These are phyloP conservation scores for Bombus huntii DNA, from an alignment of 1,140 invertebrate genomes.

Conservation along the genomic window DNA sequence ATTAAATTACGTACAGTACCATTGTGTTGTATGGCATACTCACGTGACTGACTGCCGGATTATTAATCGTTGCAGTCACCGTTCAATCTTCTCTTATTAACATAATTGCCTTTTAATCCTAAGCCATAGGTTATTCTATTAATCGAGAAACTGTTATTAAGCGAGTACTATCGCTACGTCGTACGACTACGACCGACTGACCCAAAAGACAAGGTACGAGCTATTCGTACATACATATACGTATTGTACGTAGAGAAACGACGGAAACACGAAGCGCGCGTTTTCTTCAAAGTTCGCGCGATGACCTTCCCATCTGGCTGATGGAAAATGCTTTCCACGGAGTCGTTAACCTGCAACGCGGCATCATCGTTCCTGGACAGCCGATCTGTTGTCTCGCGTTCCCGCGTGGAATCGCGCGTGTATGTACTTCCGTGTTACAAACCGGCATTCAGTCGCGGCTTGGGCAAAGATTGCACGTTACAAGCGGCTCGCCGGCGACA, in stretches of 20 bases:
- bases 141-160: constrained; percentile 12
- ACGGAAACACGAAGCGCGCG: neutral
- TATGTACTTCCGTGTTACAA: constrained; percentile 73
- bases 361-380: constrained; percentile 69
- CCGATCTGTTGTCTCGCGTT: constrained; percentile 65
- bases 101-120: constrained; percentile 47
- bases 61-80: constrained; percentile 32
- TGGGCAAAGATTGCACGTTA: constrained; percentile 52
- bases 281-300: neutral
- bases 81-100: constrained; percentile 47
- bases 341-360: constrained; percentile 66
- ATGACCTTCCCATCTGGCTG: constrained; percentile 38
- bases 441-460: constrained; percentile 62
- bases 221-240: neutral
- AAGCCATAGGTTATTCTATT: constrained; percentile 1
- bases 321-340: constrained; percentile 58
- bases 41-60: constrained; percentile 9
- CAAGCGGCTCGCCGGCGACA: constrained; percentile 54
- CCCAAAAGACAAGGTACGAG: neutral
- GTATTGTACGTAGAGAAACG: neutral
- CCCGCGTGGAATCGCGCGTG: constrained; percentile 36
- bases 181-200: neutral
- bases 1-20: constrained; percentile 31
- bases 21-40: constrained; percentile 2
- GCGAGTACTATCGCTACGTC: neutral